Conservation (phyloP, 2,888 invertebrate species). For the Drosophila paramelanica region DNA sequence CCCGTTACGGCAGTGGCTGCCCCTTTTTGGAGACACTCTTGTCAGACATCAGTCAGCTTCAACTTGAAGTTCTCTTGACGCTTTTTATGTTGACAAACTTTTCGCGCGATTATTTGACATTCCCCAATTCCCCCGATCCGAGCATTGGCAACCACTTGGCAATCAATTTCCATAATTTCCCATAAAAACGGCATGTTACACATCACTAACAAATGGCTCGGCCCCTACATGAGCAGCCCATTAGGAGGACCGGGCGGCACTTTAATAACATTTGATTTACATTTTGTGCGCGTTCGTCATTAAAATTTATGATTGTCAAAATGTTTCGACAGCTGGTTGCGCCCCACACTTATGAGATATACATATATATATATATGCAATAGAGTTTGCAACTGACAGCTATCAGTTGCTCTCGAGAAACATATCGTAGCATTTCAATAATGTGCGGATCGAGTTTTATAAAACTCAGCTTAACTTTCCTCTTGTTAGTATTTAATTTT, state of each 20-base stretch:
- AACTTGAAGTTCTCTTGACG: constrained; percentile 54
- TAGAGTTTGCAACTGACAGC: constrained; percentile 6
- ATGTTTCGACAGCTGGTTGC: constrained; percentile 60
- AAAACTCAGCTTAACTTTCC: neutral
- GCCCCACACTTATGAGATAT: constrained; percentile 19
- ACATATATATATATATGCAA: neutral
- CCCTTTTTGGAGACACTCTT: constrained; percentile 12
- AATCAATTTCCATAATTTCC: constrained; percentile 78
- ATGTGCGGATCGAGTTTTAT: neutral
- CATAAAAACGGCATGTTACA: constrained; percentile 72
- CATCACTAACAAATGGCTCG: constrained; percentile 32
- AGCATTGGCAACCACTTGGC: constrained; percentile 47
- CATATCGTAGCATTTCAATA: neutral
- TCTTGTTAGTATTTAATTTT: too few relatives aligned
- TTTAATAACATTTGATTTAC: constrained; percentile 72
- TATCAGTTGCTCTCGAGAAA: constrained; percentile 10
- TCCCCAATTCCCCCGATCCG: constrained; percentile 1
- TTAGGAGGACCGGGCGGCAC: constrained; percentile 59
- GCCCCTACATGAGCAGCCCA: constrained; percentile 27
- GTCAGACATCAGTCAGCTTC: constrained; percentile 61
- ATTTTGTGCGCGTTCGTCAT: constrained; percentile 71
- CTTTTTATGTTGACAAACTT: constrained; percentile 56
- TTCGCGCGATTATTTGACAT: constrained; percentile 57
- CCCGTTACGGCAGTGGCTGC: neutral
- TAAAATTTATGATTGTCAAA: constrained; percentile 63